Conservation (phyloP, 2,797 vertebrate species). For the Malurus leucopterus region DNA sequence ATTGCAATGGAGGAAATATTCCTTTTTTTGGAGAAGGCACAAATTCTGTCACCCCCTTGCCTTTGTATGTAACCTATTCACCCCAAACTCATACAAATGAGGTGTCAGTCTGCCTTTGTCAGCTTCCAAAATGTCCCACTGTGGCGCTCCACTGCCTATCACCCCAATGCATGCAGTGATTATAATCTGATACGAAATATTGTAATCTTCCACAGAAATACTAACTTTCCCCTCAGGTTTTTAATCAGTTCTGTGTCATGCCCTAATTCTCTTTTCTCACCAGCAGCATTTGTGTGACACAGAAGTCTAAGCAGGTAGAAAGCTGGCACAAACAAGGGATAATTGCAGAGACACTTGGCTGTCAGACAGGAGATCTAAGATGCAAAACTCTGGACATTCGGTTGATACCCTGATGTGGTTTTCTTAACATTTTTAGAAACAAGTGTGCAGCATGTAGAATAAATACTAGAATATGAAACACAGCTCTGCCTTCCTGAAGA, state of each 20-base stretch:
- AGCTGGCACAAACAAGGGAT: background rate
- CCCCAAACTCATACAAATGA: background rate
- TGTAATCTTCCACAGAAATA: background rate
- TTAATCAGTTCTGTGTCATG: background rate
- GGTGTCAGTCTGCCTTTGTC: background rate
- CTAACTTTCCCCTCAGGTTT: background rate
- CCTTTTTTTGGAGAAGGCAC: background rate
- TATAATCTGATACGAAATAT: background rate
- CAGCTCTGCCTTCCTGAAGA: background rate
- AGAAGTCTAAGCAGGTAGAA: slow-evolving; percentile 3
- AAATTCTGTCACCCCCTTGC: background rate
- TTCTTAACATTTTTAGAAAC: slow-evolving; percentile 19
- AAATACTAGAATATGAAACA: background rate
- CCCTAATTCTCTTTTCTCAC: background rate
- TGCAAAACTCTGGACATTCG: slow-evolving; percentile 1
- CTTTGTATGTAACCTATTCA: background rate
- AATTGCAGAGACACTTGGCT: background rate
- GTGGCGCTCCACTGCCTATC: background rate
- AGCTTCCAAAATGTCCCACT: background rate
- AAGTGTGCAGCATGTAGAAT: background rate
- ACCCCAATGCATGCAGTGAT: background rate
- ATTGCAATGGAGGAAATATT: background rate
- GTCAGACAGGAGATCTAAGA: background rate
- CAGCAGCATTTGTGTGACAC: background rate
- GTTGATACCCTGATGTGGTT: background rate